These are phyloP conservation scores for Trachurus trachurus DNA, from an alignment of 2,797 vertebrate species.

Conservation along the genomic window DNA sequence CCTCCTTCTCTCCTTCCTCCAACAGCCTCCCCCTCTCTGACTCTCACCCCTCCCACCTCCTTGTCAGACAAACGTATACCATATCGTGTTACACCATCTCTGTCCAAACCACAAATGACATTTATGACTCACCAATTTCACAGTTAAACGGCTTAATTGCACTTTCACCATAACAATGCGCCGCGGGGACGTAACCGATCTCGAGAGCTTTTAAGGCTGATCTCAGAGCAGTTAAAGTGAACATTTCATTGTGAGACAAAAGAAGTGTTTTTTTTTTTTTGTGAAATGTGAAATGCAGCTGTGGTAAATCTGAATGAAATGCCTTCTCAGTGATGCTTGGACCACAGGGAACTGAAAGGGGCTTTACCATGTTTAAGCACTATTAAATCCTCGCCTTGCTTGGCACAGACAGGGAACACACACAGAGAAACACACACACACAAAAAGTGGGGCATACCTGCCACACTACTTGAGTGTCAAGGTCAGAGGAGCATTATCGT, in stretches of 20 bases:
- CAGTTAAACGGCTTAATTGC: slow-evolving; percentile 42
- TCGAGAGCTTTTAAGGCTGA: slow-evolving; percentile 16
- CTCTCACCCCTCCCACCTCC: slow-evolving; percentile 53
- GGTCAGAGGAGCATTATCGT: slow-evolving; percentile 63
- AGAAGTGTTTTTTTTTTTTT: slow-evolving; percentile 13
- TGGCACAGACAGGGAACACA: slow-evolving; percentile 51
- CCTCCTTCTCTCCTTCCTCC: background rate
- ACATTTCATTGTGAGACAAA: slow-evolving; percentile 41
- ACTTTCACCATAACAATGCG: slow-evolving; percentile 37
- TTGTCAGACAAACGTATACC: slow-evolving; percentile 54
- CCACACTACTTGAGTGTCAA: slow-evolving; percentile 60
- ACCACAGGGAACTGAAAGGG: slow-evolving; percentile 54
- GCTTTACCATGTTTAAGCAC: slow-evolving; percentile 51
- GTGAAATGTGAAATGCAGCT: slow-evolving; percentile 30
- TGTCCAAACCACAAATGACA: slow-evolving; percentile 63
- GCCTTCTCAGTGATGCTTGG: slow-evolving; percentile 23
- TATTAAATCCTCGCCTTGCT: slow-evolving; percentile 54
- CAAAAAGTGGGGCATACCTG: slow-evolving; percentile 60
- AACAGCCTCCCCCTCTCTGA: slow-evolving; percentile 31
- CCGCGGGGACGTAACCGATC: slow-evolving; percentile 37
- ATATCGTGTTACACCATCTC: slow-evolving; percentile 54
- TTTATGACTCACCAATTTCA: slow-evolving; percentile 73
- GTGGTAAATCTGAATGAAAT: slow-evolving; percentile 42
- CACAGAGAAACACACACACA: slow-evolving; percentile 47
- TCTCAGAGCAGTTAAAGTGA: slow-evolving; percentile 14